Evolutionary conservation across 2,888 invertebrate species (phyloP).

Genomic region (Plagodis dolabraria): DNA sequence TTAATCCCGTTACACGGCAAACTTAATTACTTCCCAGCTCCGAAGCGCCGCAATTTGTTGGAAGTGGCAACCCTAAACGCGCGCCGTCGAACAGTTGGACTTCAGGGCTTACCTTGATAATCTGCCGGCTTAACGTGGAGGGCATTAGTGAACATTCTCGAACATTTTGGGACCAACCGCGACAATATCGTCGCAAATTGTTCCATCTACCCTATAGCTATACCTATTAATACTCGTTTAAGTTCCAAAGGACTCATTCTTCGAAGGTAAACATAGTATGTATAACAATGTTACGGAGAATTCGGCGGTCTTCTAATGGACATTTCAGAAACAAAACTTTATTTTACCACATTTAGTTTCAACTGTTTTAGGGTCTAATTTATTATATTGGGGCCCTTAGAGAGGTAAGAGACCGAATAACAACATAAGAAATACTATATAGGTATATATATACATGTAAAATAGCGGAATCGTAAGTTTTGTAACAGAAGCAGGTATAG

Average conservation of each 20-base stretch:
- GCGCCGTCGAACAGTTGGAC: conserved; percentile 47
- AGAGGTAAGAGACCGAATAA: neutral
- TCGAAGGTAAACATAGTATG: conserved; percentile 2
- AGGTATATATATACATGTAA: no score
- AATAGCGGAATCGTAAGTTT: no score
- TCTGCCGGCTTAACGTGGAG: conserved; percentile 59
- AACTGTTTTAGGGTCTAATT: neutral
- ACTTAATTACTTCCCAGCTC: conserved; percentile 22
- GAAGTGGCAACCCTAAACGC: conserved; percentile 23
- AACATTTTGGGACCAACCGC: conserved; percentile 46
- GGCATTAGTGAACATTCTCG: conserved; percentile 57
- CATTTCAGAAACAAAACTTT: neutral
- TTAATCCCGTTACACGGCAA: conserved; percentile 1
- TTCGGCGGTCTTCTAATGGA: neutral
- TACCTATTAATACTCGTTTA: neutral
- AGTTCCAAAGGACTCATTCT: conserved; percentile 1
- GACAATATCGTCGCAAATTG: conserved; percentile 52
- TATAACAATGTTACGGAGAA: no score
- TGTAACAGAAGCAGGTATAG: no score
- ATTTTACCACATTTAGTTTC: neutral
- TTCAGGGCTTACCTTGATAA: conserved; percentile 58
- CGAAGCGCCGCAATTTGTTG: conserved; percentile 20
- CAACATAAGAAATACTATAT: no score
- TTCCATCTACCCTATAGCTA: conserved; percentile 26
- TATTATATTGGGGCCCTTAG: neutral